Evolutionary conservation across 2,797 vertebrate species (phyloP).

Genomic region (Simalia tracyae): DNA sequence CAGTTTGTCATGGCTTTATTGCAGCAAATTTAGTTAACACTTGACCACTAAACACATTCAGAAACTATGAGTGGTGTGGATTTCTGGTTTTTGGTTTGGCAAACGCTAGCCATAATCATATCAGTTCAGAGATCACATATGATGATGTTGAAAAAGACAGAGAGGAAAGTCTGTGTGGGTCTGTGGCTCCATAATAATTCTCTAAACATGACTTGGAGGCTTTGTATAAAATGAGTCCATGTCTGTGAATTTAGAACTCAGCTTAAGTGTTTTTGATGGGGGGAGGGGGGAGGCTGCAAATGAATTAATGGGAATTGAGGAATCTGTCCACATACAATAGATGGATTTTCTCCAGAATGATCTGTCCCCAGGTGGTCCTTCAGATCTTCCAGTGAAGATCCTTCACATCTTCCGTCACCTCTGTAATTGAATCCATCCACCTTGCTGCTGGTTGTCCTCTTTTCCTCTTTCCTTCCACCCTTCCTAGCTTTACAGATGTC

Average conservation of each 20-base stretch:
- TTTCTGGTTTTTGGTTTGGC: neutral
- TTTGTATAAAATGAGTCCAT: neutral
- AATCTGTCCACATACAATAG: conserved; percentile 4
- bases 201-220: neutral
- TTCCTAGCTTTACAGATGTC: too few relatives aligned
- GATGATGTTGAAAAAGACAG: neutral
- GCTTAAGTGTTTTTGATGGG: neutral
- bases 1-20: neutral
- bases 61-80: neutral
- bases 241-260: neutral
- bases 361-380: too few relatives aligned
- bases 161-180: neutral
- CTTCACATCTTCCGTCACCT: too few relatives aligned
- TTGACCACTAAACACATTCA: neutral
- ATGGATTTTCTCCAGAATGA: too few relatives aligned
- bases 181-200: neutral
- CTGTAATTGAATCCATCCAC: too few relatives aligned
- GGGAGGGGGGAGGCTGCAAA: conserved; percentile 1
- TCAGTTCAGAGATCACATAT: neutral
- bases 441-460: too few relatives aligned
- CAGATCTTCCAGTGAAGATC: too few relatives aligned
- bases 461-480: too few relatives aligned
- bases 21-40: neutral
- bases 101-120: neutral
- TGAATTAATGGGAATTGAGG: conserved; percentile 35